Evolutionary conservation across 2,797 vertebrate genomes (phyloP), one percentile per base, ranked within the genome.

Genomic region (Notolepis coatsorum): DNA sequence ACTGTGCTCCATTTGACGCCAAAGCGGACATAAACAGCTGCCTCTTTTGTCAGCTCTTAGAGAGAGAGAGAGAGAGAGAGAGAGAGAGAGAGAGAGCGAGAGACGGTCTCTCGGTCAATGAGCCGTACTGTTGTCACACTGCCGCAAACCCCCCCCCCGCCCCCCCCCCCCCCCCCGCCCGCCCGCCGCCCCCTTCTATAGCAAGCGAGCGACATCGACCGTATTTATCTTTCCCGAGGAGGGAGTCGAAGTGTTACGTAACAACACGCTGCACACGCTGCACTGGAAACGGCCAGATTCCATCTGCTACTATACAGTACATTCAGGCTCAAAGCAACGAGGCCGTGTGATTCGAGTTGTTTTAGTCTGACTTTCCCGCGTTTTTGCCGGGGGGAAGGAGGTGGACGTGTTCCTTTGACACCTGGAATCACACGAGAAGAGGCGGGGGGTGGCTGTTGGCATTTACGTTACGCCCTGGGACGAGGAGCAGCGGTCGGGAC

Each of bases 21-120:
- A 21, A 39, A 37, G 61, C 61, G 61, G 82, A 90, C 83, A 85
- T 79, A 86, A 87, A 81, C 89, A 91, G 88, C 84, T 84, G 85
- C 68, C 78, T 82, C 68, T 82, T n/a, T 78, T 55, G 58, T 77
- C 80, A 72, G 73, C 70, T 70, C 76, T 70, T 73, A 89, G n/a
- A 51, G 66, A 51, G 12, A 24, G 65, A 79, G 56, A 79, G 74
- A 24, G 65, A 79, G 56, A 79, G 74, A 89, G n/a, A 51, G 66
- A 51, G 12, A 24, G 65, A 79, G 56, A 79, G 74, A 89, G n/a
- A 51, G 66, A 51, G 12, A 24, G 65, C 78, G 56, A 79, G 74
- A 84, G 74, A 88, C 73, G 72, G n/a, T n/a, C 61, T 73, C 88
- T 90, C 85, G 65, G 66, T 89, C 87, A 88, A 80, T 65, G 76